Base-by-base conservation (phyloP, 35 echinoderm and acorn worm genomes). In the Anneissia japonica region DNA sequence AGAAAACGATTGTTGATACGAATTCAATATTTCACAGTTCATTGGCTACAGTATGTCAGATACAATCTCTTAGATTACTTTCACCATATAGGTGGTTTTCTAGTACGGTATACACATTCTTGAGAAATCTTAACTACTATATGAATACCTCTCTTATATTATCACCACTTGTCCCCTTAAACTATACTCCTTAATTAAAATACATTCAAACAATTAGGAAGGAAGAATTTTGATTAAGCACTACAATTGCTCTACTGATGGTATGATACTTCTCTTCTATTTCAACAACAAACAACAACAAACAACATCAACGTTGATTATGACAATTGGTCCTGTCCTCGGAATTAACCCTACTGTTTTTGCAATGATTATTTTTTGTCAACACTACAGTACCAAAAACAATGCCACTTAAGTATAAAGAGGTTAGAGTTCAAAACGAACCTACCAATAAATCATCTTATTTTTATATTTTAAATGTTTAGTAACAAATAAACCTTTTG, bases 161-260 rank as follows among this genome's bases (percentile, higher is more conserved):
- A 64, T 16, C 51, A 64, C 51, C 51, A 64, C 51, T 26, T 64
- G 51, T 64, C 51, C 51, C 51, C 51, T 64, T 64, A 64, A 64
- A 64, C n/a, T n/a, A n/a, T n/a, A n/a, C 6, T 64, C 21, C 51
- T 64, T 64, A 64, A 64, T 64, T 64, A 64, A 64, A 64, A 64
- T 23, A 64, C 19, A 64, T 64, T 64, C 51, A 64, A 64, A n/a
- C n/a, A n/a, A 23, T 64, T 16, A 19, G 51, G 51, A 64, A 64
- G 51, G 51, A 64, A 64, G 51, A 64, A 64, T 64, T 64, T 64
- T 64, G 51, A 64, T 64, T 64, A 64, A 64, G 51, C 51, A 64
- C 40, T 43, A 43, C 40, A 43, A 4, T n/a, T n/a, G n/a, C 40
- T 6, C 14, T 43, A 23, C 51, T 64, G 51, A 64, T 64, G 51